Evolutionary conservation across 2,797 vertebrate genomes (phyloP).

Genomic region (Dicrostonyx torquatus): DNA sequence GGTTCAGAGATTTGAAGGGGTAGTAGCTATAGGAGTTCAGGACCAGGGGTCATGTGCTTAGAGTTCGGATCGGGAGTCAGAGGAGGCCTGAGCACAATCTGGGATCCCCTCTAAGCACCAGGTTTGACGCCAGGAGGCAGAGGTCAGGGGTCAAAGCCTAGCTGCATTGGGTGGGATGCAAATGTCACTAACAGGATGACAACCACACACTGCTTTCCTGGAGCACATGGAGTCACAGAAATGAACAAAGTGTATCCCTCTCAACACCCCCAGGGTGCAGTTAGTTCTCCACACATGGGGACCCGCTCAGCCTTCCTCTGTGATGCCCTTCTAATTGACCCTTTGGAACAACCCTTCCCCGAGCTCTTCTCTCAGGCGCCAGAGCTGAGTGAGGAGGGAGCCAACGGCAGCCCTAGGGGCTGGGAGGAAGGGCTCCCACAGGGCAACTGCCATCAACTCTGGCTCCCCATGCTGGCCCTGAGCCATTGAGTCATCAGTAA

Average conservation of each 20-base stretch:
- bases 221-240: not conserved
- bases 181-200: rapidly evolving
- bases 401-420: not conserved
- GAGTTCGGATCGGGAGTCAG: not conserved
- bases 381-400: not conserved
- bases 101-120: not conserved
- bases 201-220: rapidly evolving
- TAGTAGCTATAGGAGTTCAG: not conserved
- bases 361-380: not conserved
- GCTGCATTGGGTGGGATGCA: not conserved
- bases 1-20: not conserved
- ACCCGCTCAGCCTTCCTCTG: rapidly evolving
- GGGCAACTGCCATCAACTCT: not conserved
- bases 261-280: rapidly evolving
- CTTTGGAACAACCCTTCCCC: not conserved
- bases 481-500: not conserved
- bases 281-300: not conserved
- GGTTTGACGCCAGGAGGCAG: not conserved
- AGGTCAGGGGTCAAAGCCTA: not conserved
- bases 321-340: rapidly evolving
- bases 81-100: no score
- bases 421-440: not conserved
- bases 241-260: rapidly evolving
- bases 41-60: not conserved
- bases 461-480: not conserved